These are phyloP conservation scores for Bungarus multicinctus DNA, from an alignment of 2,113 vertebrate species.

Conservation along the genomic window DNA sequence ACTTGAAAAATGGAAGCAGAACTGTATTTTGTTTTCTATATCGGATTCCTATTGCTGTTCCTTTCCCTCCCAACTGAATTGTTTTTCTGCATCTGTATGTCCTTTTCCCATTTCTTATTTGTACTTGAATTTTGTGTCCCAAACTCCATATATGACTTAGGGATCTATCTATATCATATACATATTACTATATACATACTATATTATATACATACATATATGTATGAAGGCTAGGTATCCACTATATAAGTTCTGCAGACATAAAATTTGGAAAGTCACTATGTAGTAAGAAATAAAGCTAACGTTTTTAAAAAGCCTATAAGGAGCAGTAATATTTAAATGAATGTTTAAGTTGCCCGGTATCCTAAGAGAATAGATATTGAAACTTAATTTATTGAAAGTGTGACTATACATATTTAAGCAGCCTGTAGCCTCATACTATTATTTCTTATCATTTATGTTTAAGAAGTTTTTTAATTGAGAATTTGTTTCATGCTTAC, in stretches of 20 bases:
- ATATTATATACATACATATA: neutral
- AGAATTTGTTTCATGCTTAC: neutral
- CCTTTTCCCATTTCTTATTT: neutral
- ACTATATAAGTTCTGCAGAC: neutral
- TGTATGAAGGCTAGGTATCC: neutral
- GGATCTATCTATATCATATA: neutral
- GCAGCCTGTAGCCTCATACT: neutral
- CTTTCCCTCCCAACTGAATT: neutral
- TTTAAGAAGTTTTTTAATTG: neutral
- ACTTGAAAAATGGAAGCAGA: neutral
- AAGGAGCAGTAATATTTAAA: neutral
- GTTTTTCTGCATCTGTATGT: too few relatives aligned
- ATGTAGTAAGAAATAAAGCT: neutral
- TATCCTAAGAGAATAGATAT: neutral
- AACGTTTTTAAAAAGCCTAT: neutral
- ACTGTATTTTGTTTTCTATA: neutral
- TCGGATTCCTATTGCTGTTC: neutral
- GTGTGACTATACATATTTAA: neutral
- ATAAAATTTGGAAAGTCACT: neutral
- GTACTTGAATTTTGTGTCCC: neutral
- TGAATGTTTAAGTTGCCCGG: neutral
- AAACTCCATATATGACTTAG: neutral
- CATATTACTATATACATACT: too few relatives aligned
- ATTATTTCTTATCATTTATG: neutral
- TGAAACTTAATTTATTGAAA: neutral